These are phyloP conservation scores for Phenganax stokvisi DNA, from an alignment of 92 coral and sea anemone genomes.

Conservation along the genomic window DNA sequence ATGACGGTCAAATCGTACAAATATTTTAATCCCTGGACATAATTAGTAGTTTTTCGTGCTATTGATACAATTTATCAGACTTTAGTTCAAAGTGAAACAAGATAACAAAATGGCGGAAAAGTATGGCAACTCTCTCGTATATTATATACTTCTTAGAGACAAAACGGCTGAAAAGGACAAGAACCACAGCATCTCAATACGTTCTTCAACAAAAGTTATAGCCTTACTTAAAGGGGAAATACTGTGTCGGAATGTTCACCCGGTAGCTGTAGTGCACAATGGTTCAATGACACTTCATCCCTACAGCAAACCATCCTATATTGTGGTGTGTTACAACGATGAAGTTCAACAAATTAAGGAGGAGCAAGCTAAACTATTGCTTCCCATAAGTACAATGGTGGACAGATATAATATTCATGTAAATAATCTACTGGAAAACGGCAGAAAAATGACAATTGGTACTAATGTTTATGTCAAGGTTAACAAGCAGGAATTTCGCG, in stretches of 20 bases:
- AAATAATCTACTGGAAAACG: conserved; percentile 8
- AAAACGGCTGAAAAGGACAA: not conserved
- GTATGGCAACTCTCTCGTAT: not conserved
- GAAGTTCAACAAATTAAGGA: not conserved
- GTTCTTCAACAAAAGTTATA: not conserved
- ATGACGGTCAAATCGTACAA: not conserved
- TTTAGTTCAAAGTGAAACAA: not conserved
- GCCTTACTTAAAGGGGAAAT: conserved; percentile 16
- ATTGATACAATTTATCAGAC: not conserved
- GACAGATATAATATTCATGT: conserved; percentile 5
- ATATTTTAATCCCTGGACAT: not conserved
- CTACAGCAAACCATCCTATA: not conserved
- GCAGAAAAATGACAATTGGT: conserved; percentile 23
- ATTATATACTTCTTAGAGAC: conserved; percentile 22
- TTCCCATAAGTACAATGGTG: not conserved
- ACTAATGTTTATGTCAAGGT: conserved; percentile 55
- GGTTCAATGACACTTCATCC: not conserved
- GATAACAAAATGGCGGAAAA: conserved; percentile 26
- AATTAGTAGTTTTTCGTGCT: not conserved
- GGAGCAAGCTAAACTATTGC: conserved; percentile 14
- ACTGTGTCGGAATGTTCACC: not conserved
- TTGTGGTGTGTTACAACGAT: too few relatives aligned
- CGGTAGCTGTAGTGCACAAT: not conserved
- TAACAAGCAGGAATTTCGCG: conserved; percentile 45
- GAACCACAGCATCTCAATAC: not conserved